A percentile compares a stretch with the other conserved stretches of the same genome.
These are phyloP conservation scores for Centruroides vittatus DNA, from an alignment of 1,140 invertebrate genomes.

Conservation along the genomic window DNA sequence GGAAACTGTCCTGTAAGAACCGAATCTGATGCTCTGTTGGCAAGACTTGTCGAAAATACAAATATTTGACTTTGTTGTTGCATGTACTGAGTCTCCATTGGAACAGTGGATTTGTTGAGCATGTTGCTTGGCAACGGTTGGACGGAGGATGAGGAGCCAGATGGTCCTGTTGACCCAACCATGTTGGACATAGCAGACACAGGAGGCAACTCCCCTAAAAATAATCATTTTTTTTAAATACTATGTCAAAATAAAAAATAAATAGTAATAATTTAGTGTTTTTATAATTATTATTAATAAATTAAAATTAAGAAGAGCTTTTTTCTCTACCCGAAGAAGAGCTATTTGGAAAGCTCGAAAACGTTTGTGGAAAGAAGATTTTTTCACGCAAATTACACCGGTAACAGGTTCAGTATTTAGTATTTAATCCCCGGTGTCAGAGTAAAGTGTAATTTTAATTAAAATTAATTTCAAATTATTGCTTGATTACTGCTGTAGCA, in stretches of 20 bases:
- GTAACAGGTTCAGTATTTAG: too few species aligned
- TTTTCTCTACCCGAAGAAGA: too few species aligned
- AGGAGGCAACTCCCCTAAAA: constrained; percentile 6
- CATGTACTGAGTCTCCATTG: constrained; percentile 66
- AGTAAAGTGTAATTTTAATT: too few species aligned
- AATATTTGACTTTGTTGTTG: constrained; percentile 97
- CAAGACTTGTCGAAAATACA: constrained; percentile 86
- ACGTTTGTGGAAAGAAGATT: too few species aligned
- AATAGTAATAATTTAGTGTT: neutral
- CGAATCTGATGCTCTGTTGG: constrained; percentile 86
- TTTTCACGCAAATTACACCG: too few species aligned
- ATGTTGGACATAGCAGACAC: constrained; percentile 16
- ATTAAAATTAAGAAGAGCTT: too few species aligned
- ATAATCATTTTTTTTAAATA: neutral
- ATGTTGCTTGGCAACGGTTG: constrained; percentile 61
- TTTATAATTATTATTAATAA: too few species aligned
- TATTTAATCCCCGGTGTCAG: too few species aligned
- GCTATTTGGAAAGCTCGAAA: too few species aligned
- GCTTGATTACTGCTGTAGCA: too few species aligned
- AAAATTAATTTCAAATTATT: too few species aligned
- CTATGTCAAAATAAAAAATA: neutral
- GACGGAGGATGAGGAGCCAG: constrained; percentile 25
- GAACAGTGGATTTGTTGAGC: constrained; percentile 60
- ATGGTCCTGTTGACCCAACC: constrained; percentile 12
- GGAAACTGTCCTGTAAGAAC: constrained; percentile 75